Base-by-base conservation (phyloP, 2,888 invertebrate genomes). In the Mechanitis messenoides region DNA sequence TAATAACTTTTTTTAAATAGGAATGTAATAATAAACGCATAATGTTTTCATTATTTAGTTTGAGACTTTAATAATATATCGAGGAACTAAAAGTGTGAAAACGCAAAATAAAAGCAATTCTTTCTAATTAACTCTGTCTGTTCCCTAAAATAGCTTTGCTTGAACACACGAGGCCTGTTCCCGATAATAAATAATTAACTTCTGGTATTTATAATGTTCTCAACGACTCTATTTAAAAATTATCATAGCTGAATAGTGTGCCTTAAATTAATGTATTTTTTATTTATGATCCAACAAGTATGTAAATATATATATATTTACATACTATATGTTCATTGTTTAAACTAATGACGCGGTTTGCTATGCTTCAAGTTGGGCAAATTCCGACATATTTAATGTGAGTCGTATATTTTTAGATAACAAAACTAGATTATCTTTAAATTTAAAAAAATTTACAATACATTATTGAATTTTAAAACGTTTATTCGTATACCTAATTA, bases 101-200 rank as follows among this genome's bases (percentile, higher is more conserved):
- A 83, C 83, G 86, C 84, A 77, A 87, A 89, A 90, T 89, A 90
- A 90, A 87, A 89, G 85, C 87, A 85, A 89, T 90, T 88, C 87
- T 89, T 90, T 89, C 85, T 89, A 90, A 89, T 89, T 88, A 90
- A 83, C 86, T 76, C 78, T 72, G 77, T 74, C 76, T 73, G 77
- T 79, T 81, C 71, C 76, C 77, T 73, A 74, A 86, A 88, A 88
- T 89, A 89, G 85, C 85, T 74, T 76, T 74, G 75, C 68, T 79
- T 86, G 85, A 87, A 88, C 83, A 79, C 78, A 73, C 77, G 72
- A 75, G 83, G 84, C 85, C 86, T 83, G 85, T 80, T 87, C 77
- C 75, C 74, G 76, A 81, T 81, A 78, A 78, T 76, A 78, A 85
- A 85, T 86, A 87, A 87, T 87, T 87, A 87, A 85, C 82, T 78